phyloP scores from a whole-genome alignment of 2,797 vertebrate species.

The Sebastes melanostomus region DNA sequence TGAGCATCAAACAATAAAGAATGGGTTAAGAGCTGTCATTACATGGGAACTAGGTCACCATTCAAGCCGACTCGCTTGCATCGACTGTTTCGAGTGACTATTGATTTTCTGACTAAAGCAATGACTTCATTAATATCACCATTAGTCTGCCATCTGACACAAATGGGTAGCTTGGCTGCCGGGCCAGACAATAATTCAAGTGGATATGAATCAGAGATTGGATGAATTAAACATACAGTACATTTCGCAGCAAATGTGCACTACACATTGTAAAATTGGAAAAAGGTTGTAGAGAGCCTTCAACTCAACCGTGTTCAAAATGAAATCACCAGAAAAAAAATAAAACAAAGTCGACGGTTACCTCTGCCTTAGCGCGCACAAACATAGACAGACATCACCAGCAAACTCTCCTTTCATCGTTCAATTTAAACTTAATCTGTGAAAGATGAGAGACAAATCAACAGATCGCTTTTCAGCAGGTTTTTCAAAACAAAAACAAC shows the following conservation, averaged over 20 bases:
- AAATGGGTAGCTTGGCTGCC: slow-evolving; percentile 71
- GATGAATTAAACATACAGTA: slow-evolving; percentile 71
- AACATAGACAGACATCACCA: slow-evolving; percentile 63
- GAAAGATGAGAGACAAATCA: slow-evolving; percentile 77
- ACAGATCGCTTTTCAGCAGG: slow-evolving; percentile 78
- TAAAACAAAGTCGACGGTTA: slow-evolving; percentile 35
- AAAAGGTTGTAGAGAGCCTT: slow-evolving; percentile 33
- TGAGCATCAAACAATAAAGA: slow-evolving; percentile 72
- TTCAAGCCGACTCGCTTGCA: slow-evolving; percentile 74
- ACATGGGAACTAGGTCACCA: slow-evolving; percentile 84
- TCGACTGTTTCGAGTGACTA: slow-evolving; percentile 81
- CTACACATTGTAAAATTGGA: slow-evolving; percentile 43
- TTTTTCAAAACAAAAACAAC: slow-evolving; percentile 78
- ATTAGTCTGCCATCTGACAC: slow-evolving; percentile 84
- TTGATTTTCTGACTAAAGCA: slow-evolving; percentile 87
- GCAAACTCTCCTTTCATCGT: slow-evolving; percentile 66
- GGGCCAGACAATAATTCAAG: slow-evolving; percentile 70
- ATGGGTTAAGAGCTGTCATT: slow-evolving; percentile 72
- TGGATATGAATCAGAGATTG: slow-evolving; percentile 64
- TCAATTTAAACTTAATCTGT: slow-evolving; percentile 80
- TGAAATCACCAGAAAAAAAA: slow-evolving; percentile 24
- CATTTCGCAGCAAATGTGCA: slow-evolving; percentile 64
- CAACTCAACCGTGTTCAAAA: slow-evolving; percentile 30
- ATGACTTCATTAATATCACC: slow-evolving; percentile 87
- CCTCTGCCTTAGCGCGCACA: slow-evolving; percentile 41